Base-by-base conservation (phyloP, 2,113 vertebrate genomes). In the Peucedramus taeniatus region DNA sequence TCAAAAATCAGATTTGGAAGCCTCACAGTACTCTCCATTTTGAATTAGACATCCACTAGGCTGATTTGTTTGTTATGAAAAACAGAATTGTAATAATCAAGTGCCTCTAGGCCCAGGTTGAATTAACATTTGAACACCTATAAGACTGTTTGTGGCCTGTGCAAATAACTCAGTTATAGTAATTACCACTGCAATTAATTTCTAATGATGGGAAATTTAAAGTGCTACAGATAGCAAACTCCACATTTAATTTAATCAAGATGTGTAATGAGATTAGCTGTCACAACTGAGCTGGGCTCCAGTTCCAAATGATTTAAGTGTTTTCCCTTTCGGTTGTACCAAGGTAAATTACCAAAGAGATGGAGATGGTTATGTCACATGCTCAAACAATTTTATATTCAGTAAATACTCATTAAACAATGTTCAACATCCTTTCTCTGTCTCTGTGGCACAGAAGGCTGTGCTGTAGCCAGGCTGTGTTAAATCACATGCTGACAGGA, bases 181-280 rank as follows among this genome's bases (percentile, higher is more conserved):
- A 94, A 97, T 96, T 93, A 96, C 90, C 86, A 94, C 72, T 97
- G 70, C 93, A 96, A 93, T 97, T 98, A 96, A 96, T 96, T 97
- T 96, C 92, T 94, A 96, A 78, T 83, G 72, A 93, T 87, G 72
- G 83, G 91, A 95, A 90, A 49, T 81, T 92, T 87, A 53, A 89
- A 89, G 90, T 90, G 92, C 95, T 90, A 89, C 89, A 81, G 88
- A 88, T 96, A 83, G 95, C 94, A 82, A 89, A 85, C 53, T 85
- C 83, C 87, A 49, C 82, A 83, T 95, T 97, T 97, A 96, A 97
- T 97, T 97, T 94, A 98, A 97, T 97, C 96, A 93, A 90, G 95
- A 94, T 96, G 87, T 90, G 89, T 97, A 96, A 97, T 80, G 97
- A 96, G 83, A 97, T 97, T 91, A 94, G 78, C 76, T 94, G 97